phyloP scores from a whole-genome alignment of 2,888 invertebrate genomes.

The Nezara viridula region DNA sequence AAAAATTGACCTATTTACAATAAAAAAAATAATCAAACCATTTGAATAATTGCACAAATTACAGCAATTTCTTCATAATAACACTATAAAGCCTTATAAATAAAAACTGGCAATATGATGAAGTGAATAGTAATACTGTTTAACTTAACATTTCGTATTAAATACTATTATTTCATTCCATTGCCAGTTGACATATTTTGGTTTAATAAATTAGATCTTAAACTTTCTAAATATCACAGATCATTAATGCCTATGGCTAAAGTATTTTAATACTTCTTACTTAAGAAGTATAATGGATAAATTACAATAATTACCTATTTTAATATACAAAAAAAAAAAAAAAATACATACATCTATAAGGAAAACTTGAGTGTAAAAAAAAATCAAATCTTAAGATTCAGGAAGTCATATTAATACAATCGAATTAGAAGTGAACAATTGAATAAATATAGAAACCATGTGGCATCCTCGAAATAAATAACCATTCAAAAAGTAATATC shows the following conservation, averaged over 20 bases:
- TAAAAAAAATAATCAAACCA: slow-evolving; percentile 52
- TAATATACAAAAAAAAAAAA: neutral
- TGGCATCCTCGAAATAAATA: neutral
- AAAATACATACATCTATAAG: neutral
- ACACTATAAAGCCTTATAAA: slow-evolving; percentile 50
- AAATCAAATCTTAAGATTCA: neutral
- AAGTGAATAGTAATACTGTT: slow-evolving; percentile 34
- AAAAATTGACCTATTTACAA: slow-evolving; percentile 56
- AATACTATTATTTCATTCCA: slow-evolving; percentile 16
- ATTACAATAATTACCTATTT: slow-evolving; percentile 14
- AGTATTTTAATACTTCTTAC: slow-evolving; percentile 1
- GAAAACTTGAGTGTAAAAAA: slow-evolving; percentile 8
- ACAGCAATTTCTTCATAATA: slow-evolving; percentile 53
- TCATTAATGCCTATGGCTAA: slow-evolving; percentile 54
- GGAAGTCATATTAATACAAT: neutral
- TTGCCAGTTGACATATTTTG: slow-evolving; percentile 42
- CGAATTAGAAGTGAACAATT: neutral
- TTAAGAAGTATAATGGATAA: slow-evolving; percentile 43
- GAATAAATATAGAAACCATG: neutral
- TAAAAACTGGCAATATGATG: slow-evolving; percentile 39
- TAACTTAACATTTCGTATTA: neutral
- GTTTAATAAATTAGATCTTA: slow-evolving; percentile 52
- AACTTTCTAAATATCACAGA: slow-evolving; percentile 55
- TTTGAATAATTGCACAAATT: slow-evolving; percentile 56
- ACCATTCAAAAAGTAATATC: neutral